Evolutionary conservation across 1,140 invertebrate species (phyloP).

Genomic region (Drosophila saltans): DNA sequence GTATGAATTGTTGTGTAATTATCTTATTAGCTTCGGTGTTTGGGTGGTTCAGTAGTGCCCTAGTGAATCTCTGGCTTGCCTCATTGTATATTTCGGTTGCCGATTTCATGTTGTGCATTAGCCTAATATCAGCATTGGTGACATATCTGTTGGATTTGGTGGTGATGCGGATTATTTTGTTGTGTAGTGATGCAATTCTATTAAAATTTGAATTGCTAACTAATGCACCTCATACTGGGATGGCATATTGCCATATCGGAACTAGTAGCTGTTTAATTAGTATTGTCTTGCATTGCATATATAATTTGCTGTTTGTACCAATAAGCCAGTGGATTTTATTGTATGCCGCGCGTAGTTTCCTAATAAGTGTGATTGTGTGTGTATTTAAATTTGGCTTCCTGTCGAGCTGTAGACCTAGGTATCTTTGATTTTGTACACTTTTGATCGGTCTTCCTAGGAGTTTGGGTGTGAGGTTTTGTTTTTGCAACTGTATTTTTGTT

Average conservation of each 20-base stretch:
- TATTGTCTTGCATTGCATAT: background rate
- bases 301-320: background rate
- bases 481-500: background rate
- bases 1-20: background rate
- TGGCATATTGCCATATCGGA: background rate
- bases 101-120: background rate
- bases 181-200: background rate
- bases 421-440: background rate
- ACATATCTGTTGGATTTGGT: background rate
- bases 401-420: background rate
- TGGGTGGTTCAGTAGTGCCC: background rate
- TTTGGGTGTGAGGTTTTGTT: background rate
- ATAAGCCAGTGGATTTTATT: slow-evolving; percentile 17
- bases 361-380: background rate
- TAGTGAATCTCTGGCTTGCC: background rate
- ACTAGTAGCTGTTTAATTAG: slow-evolving; percentile 6
- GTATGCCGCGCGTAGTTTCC: background rate
- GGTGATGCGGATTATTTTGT: background rate
- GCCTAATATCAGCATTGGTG: background rate
- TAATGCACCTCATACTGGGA: background rate
- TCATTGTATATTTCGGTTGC: background rate
- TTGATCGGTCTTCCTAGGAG: background rate
- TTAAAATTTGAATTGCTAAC: background rate
- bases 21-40: background rate
- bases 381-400: background rate